phyloP scores from a whole-genome alignment of 2,113 vertebrate genomes.

The Bubo bubo region DNA sequence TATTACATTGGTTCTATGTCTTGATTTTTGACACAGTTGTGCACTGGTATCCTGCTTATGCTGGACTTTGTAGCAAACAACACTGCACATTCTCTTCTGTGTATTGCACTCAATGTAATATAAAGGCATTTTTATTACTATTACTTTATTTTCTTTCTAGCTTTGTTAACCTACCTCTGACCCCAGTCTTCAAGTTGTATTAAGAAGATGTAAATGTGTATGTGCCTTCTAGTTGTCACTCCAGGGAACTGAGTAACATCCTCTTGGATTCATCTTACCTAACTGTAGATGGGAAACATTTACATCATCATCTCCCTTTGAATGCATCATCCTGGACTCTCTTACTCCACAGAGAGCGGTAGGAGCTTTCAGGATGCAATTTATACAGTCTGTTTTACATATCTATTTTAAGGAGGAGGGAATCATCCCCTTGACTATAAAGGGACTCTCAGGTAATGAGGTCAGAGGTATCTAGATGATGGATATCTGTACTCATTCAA shows the following conservation, averaged over 20 bases:
- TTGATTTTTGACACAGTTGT: not conserved
- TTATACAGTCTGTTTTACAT: not conserved
- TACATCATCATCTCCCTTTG: not conserved
- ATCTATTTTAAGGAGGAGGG: not conserved
- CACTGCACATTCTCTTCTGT: not conserved
- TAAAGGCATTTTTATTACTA: not conserved
- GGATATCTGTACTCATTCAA: not conserved
- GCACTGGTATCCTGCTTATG: rapidly evolving
- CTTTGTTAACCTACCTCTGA: not conserved
- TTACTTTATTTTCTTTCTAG: not conserved
- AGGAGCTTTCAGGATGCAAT: not conserved
- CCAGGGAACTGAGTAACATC: not conserved
- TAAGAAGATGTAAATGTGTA: not conserved
- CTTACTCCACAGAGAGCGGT: not conserved
- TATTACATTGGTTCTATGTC: not conserved
- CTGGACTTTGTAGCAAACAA: rapidly evolving
- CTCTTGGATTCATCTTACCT: not conserved
- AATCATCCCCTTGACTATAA: not conserved
- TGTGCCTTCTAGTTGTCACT: not conserved
- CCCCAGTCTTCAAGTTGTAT: not conserved
- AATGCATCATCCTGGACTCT: not conserved
- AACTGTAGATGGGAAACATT: not conserved
- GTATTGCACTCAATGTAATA: too few relatives aligned
- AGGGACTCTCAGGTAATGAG: not conserved
- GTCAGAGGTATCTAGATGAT: not conserved